Evolutionary conservation across 2,113 vertebrate genomes (phyloP).

Genomic region (Chaetops frenatus): DNA sequence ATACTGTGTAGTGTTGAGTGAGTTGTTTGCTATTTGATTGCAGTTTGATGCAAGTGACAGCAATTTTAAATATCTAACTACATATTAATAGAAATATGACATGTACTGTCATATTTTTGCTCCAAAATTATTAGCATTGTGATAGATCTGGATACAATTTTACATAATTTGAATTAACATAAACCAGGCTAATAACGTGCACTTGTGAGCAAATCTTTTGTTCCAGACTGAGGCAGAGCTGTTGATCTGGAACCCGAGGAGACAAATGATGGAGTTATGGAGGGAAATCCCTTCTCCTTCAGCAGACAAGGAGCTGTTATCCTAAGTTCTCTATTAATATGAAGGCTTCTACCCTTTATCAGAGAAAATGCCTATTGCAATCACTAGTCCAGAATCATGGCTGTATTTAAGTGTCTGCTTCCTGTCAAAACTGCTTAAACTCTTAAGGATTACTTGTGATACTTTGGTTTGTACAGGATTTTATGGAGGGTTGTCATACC

Average conservation of each 20-base stretch:
- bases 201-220: background rate
- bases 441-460: background rate
- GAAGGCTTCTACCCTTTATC: background rate
- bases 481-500: background rate
- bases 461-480: background rate
- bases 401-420: background rate
- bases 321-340: background rate
- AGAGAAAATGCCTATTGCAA: background rate
- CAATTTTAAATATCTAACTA: background rate
- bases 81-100: background rate
- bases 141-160: background rate
- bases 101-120: background rate
- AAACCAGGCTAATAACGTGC: background rate
- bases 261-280: background rate
- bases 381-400: background rate
- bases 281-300: constrained; percentile 12
- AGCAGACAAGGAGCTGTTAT: background rate
- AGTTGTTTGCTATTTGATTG: background rate
- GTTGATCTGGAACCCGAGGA: background rate
- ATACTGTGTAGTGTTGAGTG: background rate
- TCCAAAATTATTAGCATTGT: background rate
- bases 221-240: background rate
- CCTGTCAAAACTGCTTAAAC: background rate
- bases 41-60: background rate
- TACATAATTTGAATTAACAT: constrained; percentile 16